A percentile compares a stretch with the other conserved stretches of the same genome.
phyloP scores from a whole-genome alignment of 1,140 invertebrate genomes.

The Drosophila mayri region DNA sequence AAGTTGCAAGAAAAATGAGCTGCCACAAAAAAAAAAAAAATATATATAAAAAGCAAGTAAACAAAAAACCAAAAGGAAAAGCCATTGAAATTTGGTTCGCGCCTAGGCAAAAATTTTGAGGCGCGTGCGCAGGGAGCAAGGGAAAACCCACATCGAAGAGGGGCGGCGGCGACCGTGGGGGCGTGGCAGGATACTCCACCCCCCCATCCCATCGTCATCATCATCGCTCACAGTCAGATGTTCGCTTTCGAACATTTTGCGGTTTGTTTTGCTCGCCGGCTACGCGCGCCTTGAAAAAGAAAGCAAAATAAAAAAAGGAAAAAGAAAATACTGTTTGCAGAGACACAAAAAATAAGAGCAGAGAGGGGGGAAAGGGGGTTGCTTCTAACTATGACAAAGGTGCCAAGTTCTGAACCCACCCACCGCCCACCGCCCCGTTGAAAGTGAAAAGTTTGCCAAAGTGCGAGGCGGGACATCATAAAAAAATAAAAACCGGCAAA shows the following conservation, averaged over 20 bases:
- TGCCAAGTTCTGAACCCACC: slow-evolving; percentile 59
- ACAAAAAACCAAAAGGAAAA: slow-evolving; percentile 36
- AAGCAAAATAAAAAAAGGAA: slow-evolving; percentile 1
- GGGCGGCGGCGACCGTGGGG: slow-evolving; percentile 4
- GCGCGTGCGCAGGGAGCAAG: slow-evolving; percentile 46
- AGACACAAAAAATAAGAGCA: neutral
- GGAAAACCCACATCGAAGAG: neutral
- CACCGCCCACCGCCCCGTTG: slow-evolving; percentile 19
- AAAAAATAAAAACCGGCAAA: slow-evolving; percentile 20
- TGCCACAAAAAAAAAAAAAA: neutral
- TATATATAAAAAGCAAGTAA: slow-evolving; percentile 5
- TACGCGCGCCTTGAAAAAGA: slow-evolving; percentile 51
- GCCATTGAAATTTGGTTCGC: slow-evolving; percentile 57
- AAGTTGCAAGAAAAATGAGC: slow-evolving; percentile 15
- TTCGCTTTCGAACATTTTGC: slow-evolving; percentile 63
- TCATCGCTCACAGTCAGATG: slow-evolving; percentile 59
- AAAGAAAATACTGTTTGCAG: slow-evolving; percentile 43
- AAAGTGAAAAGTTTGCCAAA: slow-evolving; percentile 84
- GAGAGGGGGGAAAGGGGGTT: neutral
- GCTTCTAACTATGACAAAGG: slow-evolving; percentile 58
- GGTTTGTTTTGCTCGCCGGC: slow-evolving; percentile 75
- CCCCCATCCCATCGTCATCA: slow-evolving; percentile 4
- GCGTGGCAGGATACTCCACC: slow-evolving; percentile 40
- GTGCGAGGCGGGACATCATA: slow-evolving; percentile 55
- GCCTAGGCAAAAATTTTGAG: slow-evolving; percentile 46